Base-by-base conservation (phyloP, 2,888 invertebrate species). In the Teleiodes luculella region DNA sequence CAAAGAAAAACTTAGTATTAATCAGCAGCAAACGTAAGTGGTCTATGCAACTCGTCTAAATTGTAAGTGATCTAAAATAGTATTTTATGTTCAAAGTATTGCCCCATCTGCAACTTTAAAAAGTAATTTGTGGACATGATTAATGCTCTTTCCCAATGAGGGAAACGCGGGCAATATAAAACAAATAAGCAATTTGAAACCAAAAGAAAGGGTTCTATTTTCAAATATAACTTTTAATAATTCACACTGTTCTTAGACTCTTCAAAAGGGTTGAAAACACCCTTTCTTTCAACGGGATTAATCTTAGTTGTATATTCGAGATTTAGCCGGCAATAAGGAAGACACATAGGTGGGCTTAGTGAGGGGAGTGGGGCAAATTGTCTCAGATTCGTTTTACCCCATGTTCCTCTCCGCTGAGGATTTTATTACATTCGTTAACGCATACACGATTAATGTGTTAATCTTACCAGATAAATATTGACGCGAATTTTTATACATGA, bases 301-400 rank as follows among this genome's bases (percentile, higher is more conserved):
- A 88, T 88, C 86, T 87, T 80, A 83, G 85, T 86, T 89, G 88
- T 88, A 87, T 87, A 86, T 88, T 86, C 80, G 83, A 87, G 87
- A 87, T 88, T 86, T 86, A 86, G 86, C 75, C 79, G 79, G 83
- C 86, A 82, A 85, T 88, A 89, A 89, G 88, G 87, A 88, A 88
- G 89, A 89, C 77, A 76, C 82, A 89, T 88, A 86, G 88, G 87
- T 87, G 81, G 84, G 87, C 86, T 87, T 86, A 88, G 61, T 66
- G 77, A 80, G 85, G 85, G 70, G 80, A 68, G 76, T 73, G 70
- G 71, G 79, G 85, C 86, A 86, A 89, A 90, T 87, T 88, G 88
- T 89, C 88, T 88, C 83, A 83, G 83, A 84, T 85, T 83, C 83
- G 74, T 74, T 74, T 79, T 43, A 43, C 78, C 78, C 70, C 71